phyloP scores from a whole-genome alignment of 2,888 invertebrate species.

The Eudemis profundana region DNA sequence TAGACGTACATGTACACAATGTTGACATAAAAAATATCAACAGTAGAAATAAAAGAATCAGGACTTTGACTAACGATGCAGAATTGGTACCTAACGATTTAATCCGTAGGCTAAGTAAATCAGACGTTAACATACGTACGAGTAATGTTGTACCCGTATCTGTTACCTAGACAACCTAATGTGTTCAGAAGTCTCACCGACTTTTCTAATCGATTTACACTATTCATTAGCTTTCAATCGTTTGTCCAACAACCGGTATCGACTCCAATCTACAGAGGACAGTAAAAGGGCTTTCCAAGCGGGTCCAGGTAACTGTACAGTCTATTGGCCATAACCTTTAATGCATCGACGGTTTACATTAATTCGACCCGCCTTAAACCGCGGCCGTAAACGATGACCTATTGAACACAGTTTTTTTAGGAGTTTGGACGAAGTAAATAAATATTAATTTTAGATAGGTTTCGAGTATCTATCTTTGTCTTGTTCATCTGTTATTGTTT shows the following conservation, averaged over 20 bases:
- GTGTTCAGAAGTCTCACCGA: not conserved
- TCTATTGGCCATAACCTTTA: constrained; percentile 66
- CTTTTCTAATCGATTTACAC: constrained; percentile 30
- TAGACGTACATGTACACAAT: too few species aligned
- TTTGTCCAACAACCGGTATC: constrained; percentile 35
- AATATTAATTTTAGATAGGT: constrained; percentile 11
- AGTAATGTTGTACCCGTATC: constrained; percentile 10
- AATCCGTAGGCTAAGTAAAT: not conserved
- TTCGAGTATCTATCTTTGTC: not conserved
- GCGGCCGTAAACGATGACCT: constrained; percentile 38
- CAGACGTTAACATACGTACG: not conserved
- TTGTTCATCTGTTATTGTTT: too few species aligned
- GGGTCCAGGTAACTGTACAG: constrained; percentile 59
- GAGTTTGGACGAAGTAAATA: too few species aligned
- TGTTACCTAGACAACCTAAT: constrained; percentile 4
- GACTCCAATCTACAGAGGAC: constrained; percentile 28
- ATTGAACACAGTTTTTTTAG: too few species aligned
- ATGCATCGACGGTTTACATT: constrained; percentile 46
- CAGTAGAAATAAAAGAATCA: too few species aligned
- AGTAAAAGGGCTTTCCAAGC: constrained; percentile 42
- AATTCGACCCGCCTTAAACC: constrained; percentile 36
- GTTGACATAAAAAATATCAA: too few species aligned
- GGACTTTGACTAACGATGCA: too few species aligned
- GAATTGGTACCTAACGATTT: too few species aligned
- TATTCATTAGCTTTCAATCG: constrained; percentile 34